A percentile compares a stretch with the other conserved stretches of the same genome.
These are phyloP conservation scores for Phania funesta DNA, from an alignment of 2,888 invertebrate genomes.

Conservation along the genomic window DNA sequence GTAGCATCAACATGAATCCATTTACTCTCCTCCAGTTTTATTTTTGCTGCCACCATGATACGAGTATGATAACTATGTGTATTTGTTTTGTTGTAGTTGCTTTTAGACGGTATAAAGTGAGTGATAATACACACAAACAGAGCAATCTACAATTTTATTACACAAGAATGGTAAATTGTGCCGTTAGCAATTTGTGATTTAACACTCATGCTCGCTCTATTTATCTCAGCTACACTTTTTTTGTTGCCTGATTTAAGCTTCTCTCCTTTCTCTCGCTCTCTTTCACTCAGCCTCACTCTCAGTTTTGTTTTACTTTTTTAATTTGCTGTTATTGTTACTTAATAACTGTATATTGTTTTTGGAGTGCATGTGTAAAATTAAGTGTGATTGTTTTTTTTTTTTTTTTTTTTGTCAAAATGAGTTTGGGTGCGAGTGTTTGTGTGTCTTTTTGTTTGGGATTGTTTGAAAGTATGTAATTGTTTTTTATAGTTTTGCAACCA, in stretches of 20 bases:
- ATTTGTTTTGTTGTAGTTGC: background rate
- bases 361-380: background rate
- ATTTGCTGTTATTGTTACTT: background rate
- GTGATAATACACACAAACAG: background rate
- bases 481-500: constrained; percentile 52
- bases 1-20: constrained; percentile 63
- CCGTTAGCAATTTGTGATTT: constrained; percentile 62
- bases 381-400: constrained; percentile 1
- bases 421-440: background rate
- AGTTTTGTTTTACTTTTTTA: background rate
- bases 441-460: too few relatives aligned
- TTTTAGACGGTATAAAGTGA: background rate
- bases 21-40: constrained; percentile 36
- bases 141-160: constrained; percentile 42
- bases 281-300: constrained; percentile 3
- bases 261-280: background rate
- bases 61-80: constrained; percentile 1
- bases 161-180: constrained; percentile 62
- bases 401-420: background rate
- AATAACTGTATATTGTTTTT: constrained; percentile 31
- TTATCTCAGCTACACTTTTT: constrained; percentile 28
- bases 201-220: constrained; percentile 60
- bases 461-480: constrained; percentile 3
- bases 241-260: background rate
- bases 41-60: background rate